These are phyloP conservation scores for Parelbella ahira DNA, from an alignment of 2,888 invertebrate genomes.

Conservation along the genomic window DNA sequence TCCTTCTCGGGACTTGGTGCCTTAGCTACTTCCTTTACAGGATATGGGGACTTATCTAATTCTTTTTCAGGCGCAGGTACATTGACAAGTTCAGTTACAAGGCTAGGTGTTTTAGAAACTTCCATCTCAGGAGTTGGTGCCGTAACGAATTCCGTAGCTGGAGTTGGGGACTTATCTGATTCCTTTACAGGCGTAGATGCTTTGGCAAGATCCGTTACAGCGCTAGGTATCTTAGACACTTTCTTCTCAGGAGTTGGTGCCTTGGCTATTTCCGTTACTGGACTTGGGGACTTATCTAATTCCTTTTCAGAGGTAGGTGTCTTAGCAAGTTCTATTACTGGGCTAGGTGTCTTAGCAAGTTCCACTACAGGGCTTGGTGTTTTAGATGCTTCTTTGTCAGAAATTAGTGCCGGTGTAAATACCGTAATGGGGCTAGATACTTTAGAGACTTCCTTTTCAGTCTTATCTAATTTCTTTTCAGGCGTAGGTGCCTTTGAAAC, in stretches of 20 bases:
- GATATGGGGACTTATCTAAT: slow-evolving; percentile 2
- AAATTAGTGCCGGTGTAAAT: too few relatives aligned
- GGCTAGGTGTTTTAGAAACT: neutral
- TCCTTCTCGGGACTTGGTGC: neutral
- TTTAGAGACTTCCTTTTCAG: neutral
- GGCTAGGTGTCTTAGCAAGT: too few relatives aligned
- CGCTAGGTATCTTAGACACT: neutral
- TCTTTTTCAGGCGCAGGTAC: neutral
- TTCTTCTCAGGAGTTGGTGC: neutral
- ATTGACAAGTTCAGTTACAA: neutral
- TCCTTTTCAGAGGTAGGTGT: too few relatives aligned
- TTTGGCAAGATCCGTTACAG: neutral
- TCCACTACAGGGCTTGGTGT: too few relatives aligned
- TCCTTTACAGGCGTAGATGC: neutral
- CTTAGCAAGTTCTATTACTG: too few relatives aligned
- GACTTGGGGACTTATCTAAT: too few relatives aligned
- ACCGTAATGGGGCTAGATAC: neutral
- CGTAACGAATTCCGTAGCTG: neutral
- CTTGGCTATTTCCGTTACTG: too few relatives aligned
- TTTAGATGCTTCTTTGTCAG: too few relatives aligned
- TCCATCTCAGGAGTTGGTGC: slow-evolving; percentile 2
- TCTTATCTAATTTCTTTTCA: slow-evolving; percentile 4
- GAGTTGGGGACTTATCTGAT: neutral
- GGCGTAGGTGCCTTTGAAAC: slow-evolving; percentile 9
- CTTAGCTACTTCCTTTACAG: neutral